These are phyloP conservation scores for Engystomops pustulosus DNA, from an alignment of 2,113 vertebrate species.

Conservation along the genomic window DNA sequence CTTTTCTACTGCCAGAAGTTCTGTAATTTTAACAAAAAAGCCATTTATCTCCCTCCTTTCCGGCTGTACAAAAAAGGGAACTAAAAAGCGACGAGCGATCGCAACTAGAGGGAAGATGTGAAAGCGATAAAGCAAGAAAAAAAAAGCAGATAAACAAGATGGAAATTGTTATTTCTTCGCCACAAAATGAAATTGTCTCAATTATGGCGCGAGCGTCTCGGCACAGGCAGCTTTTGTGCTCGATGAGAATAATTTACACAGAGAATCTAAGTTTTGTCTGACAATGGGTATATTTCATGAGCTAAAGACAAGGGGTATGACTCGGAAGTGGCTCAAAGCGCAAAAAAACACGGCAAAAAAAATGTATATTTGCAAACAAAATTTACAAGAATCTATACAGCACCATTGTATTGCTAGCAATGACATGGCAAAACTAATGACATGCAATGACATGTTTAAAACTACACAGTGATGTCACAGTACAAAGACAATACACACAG, in stretches of 20 bases:
- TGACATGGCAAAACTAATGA: no score
- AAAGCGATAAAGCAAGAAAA: not conserved
- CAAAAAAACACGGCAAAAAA: not conserved
- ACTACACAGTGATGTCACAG: no score
- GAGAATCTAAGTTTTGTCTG: not conserved
- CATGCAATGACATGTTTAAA: no score
- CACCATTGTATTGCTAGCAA: no score
- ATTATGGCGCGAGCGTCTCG: not conserved
- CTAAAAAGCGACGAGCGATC: not conserved
- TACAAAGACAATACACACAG: no score
- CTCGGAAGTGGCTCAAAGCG: not conserved
- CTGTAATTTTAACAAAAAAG: conserved; percentile 22
- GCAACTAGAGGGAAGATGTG: not conserved
- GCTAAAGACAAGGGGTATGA: not conserved
- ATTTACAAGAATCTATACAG: no score
- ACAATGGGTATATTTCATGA: not conserved
- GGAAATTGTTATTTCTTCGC: not conserved
- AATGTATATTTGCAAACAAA: no score
- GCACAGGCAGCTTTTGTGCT: not conserved
- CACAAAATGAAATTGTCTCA: not conserved
- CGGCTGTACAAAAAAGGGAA: not conserved
- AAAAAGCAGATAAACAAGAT: not conserved
- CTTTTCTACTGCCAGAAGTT: not conserved
- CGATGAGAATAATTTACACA: not conserved
- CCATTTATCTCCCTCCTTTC: not conserved